Percentiles rank a stretch among this genome's conserved stretches.
Evolutionary conservation across 2,113 vertebrate genomes (phyloP).

Genomic region (Delphinus delphis): DNA sequence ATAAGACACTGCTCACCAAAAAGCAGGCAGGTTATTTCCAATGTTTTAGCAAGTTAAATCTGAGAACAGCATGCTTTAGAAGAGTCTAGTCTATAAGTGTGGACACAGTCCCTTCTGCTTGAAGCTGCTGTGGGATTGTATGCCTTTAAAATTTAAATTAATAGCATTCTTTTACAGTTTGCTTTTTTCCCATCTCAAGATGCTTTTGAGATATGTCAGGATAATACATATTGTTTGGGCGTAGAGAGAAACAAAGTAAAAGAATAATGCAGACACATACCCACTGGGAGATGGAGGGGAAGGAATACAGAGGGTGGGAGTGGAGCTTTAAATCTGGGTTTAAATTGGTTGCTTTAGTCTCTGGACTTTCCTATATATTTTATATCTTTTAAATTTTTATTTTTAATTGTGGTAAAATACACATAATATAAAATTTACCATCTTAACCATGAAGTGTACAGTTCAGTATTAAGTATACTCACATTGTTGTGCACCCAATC

Average conservation of each 20-base stretch:
- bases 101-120: background rate
- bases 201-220: background rate
- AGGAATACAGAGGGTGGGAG: background rate
- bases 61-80: background rate
- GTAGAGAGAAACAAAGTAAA: background rate
- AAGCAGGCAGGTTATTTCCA: background rate
- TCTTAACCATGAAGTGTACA: background rate
- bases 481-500: background rate
- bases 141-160: background rate
- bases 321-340: background rate
- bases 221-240: background rate
- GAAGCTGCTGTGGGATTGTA: background rate
- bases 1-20: background rate
- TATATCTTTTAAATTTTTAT: background rate
- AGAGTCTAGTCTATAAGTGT: background rate
- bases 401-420: background rate
- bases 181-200: background rate
- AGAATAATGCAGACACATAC: background rate
- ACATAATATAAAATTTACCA: background rate
- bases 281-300: background rate
- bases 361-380: background rate
- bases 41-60: background rate
- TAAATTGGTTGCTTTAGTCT: background rate
- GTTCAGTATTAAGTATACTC: background rate
- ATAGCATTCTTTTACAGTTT: background rate